phyloP scores from a whole-genome alignment of 2,113 vertebrate species.

The Vulpes lagopus region DNA sequence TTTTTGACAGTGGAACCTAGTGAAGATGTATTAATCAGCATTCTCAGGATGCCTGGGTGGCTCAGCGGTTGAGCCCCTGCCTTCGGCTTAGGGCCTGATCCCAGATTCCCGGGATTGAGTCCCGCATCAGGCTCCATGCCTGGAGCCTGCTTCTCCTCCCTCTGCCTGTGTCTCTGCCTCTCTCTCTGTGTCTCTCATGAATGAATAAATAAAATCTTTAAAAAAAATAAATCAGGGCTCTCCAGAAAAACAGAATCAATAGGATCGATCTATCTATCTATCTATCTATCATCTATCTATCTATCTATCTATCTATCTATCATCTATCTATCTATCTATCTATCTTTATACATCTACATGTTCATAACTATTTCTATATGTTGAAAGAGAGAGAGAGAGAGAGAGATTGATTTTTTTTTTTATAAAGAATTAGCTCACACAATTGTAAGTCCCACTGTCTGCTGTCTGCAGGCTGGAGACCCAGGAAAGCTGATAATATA shows the following conservation, averaged over 20 bases:
- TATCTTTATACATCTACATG: too few relatives aligned
- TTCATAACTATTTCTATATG: not conserved
- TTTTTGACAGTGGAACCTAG: not conserved
- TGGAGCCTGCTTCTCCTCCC: too few relatives aligned
- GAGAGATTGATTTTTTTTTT: not conserved
- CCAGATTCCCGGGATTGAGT: too few relatives aligned
- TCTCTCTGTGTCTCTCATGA: too few relatives aligned
- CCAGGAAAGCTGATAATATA: not conserved
- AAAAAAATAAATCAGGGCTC: not conserved
- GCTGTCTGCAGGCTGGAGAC: not conserved
- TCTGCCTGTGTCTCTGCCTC: too few relatives aligned
- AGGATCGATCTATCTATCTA: not conserved
- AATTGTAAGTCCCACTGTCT: not conserved
- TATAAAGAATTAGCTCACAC: not conserved
- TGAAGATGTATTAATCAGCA: not conserved
- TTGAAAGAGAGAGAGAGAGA: not conserved
- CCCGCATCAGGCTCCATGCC: too few relatives aligned
- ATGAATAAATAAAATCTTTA: too few relatives aligned
- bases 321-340: not conserved
- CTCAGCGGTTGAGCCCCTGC: too few relatives aligned
- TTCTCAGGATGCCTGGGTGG: too few relatives aligned
- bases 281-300: not conserved
- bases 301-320: not conserved
- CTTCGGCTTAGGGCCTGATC: too few relatives aligned
- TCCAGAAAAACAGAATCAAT: not conserved